Percentiles rank a stretch among this genome's conserved stretches.
These are phyloP conservation scores for Drosophila testacea DNA, from an alignment of 2,888 invertebrate genomes.

Conservation along the genomic window DNA sequence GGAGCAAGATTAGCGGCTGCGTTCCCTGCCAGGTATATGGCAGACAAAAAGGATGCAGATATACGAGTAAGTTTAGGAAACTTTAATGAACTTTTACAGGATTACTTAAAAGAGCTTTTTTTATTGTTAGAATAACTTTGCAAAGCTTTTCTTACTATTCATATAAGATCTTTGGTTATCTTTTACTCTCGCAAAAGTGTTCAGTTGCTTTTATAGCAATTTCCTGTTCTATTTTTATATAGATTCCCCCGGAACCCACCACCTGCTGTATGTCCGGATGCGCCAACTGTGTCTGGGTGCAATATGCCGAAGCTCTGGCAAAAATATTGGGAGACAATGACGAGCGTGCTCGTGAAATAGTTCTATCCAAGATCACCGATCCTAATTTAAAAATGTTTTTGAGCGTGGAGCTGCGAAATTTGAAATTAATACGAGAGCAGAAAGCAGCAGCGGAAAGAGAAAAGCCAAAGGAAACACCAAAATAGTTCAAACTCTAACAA, in stretches of 20 bases:
- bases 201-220: too few relatives aligned
- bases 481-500: constrained; percentile 24
- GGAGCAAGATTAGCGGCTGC: constrained; percentile 36
- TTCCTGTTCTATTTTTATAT: background rate
- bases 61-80: constrained; percentile 63
- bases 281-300: constrained; percentile 96
- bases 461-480: constrained; percentile 30
- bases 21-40: constrained; percentile 48
- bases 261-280: constrained; percentile 97
- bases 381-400: constrained; percentile 93
- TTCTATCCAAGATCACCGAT: constrained; percentile 92
- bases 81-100: background rate
- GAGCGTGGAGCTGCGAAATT: constrained; percentile 89
- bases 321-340: constrained; percentile 89
- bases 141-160: too few relatives aligned
- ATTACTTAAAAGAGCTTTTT: background rate
- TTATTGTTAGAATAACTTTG: too few relatives aligned
- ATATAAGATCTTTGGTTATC: too few relatives aligned
- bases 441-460: constrained; percentile 24
- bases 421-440: constrained; percentile 50
- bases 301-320: constrained; percentile 92
- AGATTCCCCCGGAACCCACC: constrained; percentile 88
- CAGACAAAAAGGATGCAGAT: constrained; percentile 43
- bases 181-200: too few relatives aligned
- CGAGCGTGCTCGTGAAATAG: constrained; percentile 88